phyloP scores from a whole-genome alignment of 1,140 invertebrate genomes.

The Onthophagus taurus region DNA sequence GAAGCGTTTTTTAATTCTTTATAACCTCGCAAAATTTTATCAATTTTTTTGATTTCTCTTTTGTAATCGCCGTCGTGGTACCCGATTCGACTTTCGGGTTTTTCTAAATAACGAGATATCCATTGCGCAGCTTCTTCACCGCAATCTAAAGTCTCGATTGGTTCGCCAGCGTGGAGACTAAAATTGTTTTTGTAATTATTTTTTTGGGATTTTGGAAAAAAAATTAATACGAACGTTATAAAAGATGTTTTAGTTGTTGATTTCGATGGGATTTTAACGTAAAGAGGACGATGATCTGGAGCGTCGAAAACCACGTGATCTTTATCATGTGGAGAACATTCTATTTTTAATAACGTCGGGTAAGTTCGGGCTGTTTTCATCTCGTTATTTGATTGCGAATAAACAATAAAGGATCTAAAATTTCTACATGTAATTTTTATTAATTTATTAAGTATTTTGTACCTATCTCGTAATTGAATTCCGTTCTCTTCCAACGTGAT shows the following conservation, averaged over 20 bases:
- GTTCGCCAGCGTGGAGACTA: constrained; percentile 15
- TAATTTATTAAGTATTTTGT: too few relatives aligned
- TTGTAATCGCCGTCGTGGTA: constrained; percentile 40
- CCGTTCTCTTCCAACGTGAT: constrained; percentile 19
- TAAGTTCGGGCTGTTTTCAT: constrained; percentile 7
- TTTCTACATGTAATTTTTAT: too few relatives aligned
- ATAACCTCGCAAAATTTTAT: background rate
- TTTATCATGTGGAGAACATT: background rate
- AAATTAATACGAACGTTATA: background rate
- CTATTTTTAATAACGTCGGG: constrained; percentile 6
- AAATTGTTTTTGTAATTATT: background rate
- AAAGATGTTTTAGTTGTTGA: background rate
- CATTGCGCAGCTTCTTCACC: constrained; percentile 47
- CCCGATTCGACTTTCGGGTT: constrained; percentile 43
- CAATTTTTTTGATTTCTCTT: background rate
- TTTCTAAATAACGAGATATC: constrained; percentile 45
- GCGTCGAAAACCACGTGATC: background rate
- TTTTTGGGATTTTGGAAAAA: background rate
- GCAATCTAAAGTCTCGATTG: constrained; percentile 44
- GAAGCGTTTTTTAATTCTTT: constrained; percentile 1
- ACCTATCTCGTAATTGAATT: constrained; percentile 30
- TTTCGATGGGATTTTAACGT: constrained; percentile 2
- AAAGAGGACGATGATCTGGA: background rate
- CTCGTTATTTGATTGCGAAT: constrained; percentile 3
- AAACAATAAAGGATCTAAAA: constrained; percentile 10